Evolutionary conservation across 2,113 vertebrate genomes (phyloP).

Genomic region (Lampris megalopsis): DNA sequence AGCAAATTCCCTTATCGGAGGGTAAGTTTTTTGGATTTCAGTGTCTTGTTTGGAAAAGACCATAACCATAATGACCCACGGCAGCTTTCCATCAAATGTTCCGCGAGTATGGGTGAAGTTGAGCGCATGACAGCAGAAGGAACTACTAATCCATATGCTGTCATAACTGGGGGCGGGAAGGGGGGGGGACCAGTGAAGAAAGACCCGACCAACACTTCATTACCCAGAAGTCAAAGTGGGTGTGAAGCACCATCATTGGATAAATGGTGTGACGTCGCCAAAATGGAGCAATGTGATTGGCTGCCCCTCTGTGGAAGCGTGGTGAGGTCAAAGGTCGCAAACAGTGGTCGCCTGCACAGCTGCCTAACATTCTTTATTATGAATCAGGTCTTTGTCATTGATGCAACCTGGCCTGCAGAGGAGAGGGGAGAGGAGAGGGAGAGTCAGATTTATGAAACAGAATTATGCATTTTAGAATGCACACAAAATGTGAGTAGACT

Average conservation of each 20-base stretch:
- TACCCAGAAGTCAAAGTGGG: constrained; percentile 24
- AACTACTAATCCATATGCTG: constrained; percentile 27
- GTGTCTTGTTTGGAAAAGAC: constrained; percentile 34
- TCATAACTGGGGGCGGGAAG: neutral
- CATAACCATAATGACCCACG: constrained; percentile 7
- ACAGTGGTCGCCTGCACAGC: constrained; percentile 57
- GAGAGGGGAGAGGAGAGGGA: constrained; percentile 4
- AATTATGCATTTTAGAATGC: too few relatives aligned
- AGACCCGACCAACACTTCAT: constrained; percentile 25
- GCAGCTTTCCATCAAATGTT: constrained; percentile 34
- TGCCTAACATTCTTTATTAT: constrained; percentile 54
- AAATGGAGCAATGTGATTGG: constrained; percentile 54
- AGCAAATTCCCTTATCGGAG: constrained; percentile 64
- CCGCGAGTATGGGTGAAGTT: neutral
- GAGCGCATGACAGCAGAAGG: neutral
- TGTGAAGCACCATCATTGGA: constrained; percentile 30
- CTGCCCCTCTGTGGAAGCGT: constrained; percentile 45
- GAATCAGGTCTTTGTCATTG: constrained; percentile 70
- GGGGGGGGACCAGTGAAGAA: constrained; percentile 4
- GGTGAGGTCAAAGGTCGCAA: constrained; percentile 69
- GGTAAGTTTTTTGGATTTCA: constrained; percentile 30
- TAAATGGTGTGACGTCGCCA: constrained; percentile 31
- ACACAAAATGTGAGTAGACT: too few relatives aligned
- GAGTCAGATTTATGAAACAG: too few relatives aligned
- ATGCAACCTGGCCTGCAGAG: constrained; percentile 75